Base-by-base conservation (phyloP, 2,888 invertebrate genomes). In the Unio delphinus region DNA sequence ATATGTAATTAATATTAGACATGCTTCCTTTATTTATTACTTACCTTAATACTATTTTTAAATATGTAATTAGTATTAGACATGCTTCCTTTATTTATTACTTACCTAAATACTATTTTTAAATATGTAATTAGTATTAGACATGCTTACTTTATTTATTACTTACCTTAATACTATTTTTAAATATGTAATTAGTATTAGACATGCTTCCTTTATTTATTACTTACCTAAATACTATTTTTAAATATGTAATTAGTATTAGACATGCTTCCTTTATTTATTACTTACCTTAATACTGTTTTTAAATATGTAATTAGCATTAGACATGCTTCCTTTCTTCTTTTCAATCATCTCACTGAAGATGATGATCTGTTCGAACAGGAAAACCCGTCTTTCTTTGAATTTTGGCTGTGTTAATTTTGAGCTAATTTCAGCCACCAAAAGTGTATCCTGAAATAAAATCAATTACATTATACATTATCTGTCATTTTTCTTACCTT, bases 231-330 rank as follows among this genome's bases (percentile, higher is more conserved):
- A 79, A 99, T 94, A 89, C 98, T 97, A 86, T 95, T 95, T 91
- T 97, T 97, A 91, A 97, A 98, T 88, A 96, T 94, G 91, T 97
- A 99, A 55, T 95, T 95, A 70, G 98, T 98, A 92, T 95, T 96
- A 79, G 95, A 94, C 90, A 96, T 98, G 90, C 85, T 84, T 64
- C 45, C 34, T 45, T 30, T 45, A 45, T 45, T 45, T 45, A 45
- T 11, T 62, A 34, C 78, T 75, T 68, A 89, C 89, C 94, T 97
- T 97, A 79, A 99, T 94, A 89, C 98, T 97, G 86, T 95, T 95
- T 91, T 97, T 97, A 91, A 97, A 98, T 88, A 96, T 94, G 91
- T 97, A 99, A 55, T 95, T 95, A 70, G 98, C 98, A 92, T 95
- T 96, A 79, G 95, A 94, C 90, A 96, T 98, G 90, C 85, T 84